phyloP scores from a whole-genome alignment of 2,113 vertebrate species.

The Vombatus ursinus region DNA sequence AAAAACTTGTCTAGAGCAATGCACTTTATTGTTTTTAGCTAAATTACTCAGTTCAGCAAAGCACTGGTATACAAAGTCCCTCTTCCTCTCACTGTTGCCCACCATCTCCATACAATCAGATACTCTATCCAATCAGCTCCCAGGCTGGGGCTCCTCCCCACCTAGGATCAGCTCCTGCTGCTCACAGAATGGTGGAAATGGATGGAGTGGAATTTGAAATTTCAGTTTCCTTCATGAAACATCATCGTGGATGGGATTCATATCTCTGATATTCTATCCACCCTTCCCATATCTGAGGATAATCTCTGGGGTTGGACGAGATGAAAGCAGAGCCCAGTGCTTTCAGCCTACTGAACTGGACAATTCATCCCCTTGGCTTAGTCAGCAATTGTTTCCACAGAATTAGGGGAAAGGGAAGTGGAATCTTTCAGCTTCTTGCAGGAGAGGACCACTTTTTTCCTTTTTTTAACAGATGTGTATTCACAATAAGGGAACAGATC shows the following conservation, averaged over 20 bases:
- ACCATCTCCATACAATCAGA: background rate
- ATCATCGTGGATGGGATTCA: background rate
- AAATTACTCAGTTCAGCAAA: background rate
- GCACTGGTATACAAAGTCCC: background rate
- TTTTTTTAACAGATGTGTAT: background rate
- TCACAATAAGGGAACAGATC: background rate
- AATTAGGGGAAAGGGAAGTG: background rate
- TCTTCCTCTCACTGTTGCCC: background rate
- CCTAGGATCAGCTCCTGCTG: background rate
- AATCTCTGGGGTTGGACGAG: background rate
- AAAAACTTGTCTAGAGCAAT: background rate
- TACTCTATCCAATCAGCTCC: background rate
- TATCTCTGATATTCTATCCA: background rate
- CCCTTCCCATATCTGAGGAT: background rate
- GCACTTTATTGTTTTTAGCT: background rate
- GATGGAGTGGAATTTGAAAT: background rate
- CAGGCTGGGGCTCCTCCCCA: background rate
- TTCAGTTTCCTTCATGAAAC: background rate
- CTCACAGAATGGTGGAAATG: background rate
- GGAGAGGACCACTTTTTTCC: background rate
- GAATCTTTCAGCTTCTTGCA: background rate
- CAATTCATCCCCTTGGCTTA: background rate
- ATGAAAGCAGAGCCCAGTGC: background rate
- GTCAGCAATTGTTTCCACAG: background rate
- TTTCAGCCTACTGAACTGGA: background rate